phyloP scores from a whole-genome alignment of 2,113 vertebrate genomes.

The Nanorana parkeri region DNA sequence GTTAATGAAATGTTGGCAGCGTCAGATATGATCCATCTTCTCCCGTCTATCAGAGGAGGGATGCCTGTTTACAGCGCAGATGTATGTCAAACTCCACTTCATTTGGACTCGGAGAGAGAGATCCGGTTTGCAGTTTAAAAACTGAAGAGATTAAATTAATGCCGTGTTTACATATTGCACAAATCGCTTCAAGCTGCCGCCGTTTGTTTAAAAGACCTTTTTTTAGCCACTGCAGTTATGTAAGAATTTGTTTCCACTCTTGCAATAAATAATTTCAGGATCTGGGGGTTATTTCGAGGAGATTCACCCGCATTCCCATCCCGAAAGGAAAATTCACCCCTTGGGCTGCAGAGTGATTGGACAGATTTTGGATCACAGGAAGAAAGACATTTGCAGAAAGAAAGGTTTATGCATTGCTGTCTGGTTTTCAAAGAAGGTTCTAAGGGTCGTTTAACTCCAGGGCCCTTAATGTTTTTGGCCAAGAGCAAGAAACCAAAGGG shows the following conservation, averaged over 20 bases:
- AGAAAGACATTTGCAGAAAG: not conserved
- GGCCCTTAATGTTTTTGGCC: no score
- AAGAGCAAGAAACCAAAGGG: no score
- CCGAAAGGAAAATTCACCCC: not conserved
- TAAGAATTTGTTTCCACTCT: conserved; percentile 73
- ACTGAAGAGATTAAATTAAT: conserved; percentile 67
- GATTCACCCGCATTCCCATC: not conserved
- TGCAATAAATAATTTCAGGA: conserved; percentile 74
- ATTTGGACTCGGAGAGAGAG: conserved; percentile 65
- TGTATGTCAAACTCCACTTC: conserved; percentile 34
- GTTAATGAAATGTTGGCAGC: conserved; percentile 36
- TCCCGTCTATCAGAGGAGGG: conserved; percentile 9
- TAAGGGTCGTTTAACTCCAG: no score
- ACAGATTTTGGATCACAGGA: not conserved
- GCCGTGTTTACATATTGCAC: conserved; percentile 75
- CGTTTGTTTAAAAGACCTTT: conserved; percentile 78
- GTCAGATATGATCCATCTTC: conserved; percentile 7
- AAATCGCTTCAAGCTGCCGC: conserved; percentile 67
- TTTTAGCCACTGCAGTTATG: conserved; percentile 72
- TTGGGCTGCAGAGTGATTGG: not conserved
- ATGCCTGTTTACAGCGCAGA: conserved; percentile 37
- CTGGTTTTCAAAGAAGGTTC: no score
- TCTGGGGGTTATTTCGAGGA: conserved; percentile 52
- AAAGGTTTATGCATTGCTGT: no score
- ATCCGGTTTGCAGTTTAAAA: conserved; percentile 64